A percentile compares a stretch with the other conserved stretches of the same genome.
Evolutionary conservation across 2,797 vertebrate genomes (phyloP).

Genomic region (Fundulus diaphanus): DNA sequence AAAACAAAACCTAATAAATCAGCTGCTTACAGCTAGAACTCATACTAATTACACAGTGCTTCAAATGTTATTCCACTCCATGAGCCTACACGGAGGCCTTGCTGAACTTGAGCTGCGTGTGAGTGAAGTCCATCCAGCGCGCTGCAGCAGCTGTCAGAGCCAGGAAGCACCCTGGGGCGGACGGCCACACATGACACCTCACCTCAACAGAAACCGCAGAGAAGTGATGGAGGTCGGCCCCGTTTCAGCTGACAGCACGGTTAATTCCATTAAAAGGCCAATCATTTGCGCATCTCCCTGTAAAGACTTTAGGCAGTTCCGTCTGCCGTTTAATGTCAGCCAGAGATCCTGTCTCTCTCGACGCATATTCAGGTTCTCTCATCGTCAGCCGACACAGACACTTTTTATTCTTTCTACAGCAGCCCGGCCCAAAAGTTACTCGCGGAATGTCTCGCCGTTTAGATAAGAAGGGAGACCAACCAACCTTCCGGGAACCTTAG

Average conservation of each 20-base stretch:
- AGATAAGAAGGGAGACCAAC: conserved; percentile 28
- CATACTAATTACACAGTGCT: background rate
- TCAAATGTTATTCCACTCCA: background rate
- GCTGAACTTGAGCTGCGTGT: background rate
- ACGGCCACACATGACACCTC: background rate
- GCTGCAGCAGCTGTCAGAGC: background rate
- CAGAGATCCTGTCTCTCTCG: background rate
- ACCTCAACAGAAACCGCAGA: background rate
- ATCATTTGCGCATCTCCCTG: background rate
- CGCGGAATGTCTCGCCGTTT: background rate
- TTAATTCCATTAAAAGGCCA: background rate
- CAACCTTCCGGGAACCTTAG: conserved; percentile 94
- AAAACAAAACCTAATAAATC: background rate
- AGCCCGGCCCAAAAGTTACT: background rate
- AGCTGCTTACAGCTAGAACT: background rate
- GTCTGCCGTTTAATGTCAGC: background rate
- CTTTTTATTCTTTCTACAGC: too few species aligned
- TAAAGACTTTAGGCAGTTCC: background rate
- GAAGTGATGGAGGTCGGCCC: conserved; percentile 1
- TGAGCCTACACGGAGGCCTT: background rate
- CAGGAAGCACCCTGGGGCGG: background rate
- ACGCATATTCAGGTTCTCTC: background rate
- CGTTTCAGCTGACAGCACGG: background rate
- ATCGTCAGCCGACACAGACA: too few species aligned
- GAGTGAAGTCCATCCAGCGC: background rate